Evolutionary conservation across 2,113 vertebrate species (phyloP).

Genomic region (Tyrannus savana): DNA sequence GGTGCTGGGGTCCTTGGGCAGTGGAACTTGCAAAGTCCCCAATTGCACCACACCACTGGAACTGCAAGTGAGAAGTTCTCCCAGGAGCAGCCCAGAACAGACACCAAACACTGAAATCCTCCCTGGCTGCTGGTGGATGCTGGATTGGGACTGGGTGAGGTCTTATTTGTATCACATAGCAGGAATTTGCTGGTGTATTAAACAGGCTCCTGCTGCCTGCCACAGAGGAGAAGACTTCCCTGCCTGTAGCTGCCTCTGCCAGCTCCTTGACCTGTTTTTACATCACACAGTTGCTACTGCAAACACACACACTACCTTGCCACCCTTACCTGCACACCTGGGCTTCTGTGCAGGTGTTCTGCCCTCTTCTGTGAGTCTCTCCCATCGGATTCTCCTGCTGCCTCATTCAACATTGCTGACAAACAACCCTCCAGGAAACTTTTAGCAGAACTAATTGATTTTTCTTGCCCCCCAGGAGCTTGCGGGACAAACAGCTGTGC

Average conservation of each 20-base stretch:
- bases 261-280: neutral
- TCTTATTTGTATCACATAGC: neutral
- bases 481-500: neutral
- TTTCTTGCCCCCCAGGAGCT: neutral
- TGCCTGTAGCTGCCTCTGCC: neutral
- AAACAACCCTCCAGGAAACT: neutral
- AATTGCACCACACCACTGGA: neutral
- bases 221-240: neutral
- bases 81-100: neutral
- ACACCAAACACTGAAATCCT: neutral
- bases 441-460: constrained; percentile 7
- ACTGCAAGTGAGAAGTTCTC: neutral
- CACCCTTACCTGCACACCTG: neutral
- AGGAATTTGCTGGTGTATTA: neutral
- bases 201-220: neutral
- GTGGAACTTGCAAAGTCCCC: neutral
- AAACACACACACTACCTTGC: fast-evolving
- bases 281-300: neutral
- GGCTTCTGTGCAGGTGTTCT: neutral
- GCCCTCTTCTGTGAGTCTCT: neutral
- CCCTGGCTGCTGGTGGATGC: neutral
- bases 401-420: neutral
- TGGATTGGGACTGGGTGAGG: neutral
- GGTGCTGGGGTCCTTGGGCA: neutral
- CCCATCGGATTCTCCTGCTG: neutral